Evolutionary conservation across 2,113 vertebrate genomes (phyloP).

Genomic region (Pseudopodoces humilis): DNA sequence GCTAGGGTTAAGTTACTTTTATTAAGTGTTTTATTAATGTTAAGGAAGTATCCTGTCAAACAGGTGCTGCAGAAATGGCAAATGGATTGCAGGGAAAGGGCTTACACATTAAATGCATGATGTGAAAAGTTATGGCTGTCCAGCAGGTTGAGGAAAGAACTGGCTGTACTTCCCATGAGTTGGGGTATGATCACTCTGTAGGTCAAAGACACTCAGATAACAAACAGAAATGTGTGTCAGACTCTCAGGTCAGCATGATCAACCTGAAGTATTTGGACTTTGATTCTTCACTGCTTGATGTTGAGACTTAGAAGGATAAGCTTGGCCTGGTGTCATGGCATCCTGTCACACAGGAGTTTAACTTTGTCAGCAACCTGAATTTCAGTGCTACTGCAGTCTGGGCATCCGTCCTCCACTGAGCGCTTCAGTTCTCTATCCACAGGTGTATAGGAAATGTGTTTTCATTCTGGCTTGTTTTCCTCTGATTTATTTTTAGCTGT

Average conservation of each 20-base stretch:
- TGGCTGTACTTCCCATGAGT: background rate
- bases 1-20: background rate
- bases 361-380: background rate
- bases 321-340: background rate
- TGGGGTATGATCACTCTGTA: background rate
- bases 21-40: background rate
- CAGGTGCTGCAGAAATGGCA: background rate
- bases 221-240: background rate
- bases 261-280: background rate
- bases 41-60: background rate
- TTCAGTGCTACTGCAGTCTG: background rate
- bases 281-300: background rate
- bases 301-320: background rate
- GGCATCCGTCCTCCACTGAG: accelerated
- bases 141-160: background rate
- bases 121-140: background rate
- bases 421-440: background rate
- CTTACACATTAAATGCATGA: background rate
- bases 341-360: background rate
- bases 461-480: background rate
- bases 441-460: background rate
- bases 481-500: background rate
- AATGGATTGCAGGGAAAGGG: background rate
- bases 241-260: background rate
- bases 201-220: background rate